Base-by-base conservation (phyloP, 1,140 invertebrate species). In the Parapsyche elsis region DNA sequence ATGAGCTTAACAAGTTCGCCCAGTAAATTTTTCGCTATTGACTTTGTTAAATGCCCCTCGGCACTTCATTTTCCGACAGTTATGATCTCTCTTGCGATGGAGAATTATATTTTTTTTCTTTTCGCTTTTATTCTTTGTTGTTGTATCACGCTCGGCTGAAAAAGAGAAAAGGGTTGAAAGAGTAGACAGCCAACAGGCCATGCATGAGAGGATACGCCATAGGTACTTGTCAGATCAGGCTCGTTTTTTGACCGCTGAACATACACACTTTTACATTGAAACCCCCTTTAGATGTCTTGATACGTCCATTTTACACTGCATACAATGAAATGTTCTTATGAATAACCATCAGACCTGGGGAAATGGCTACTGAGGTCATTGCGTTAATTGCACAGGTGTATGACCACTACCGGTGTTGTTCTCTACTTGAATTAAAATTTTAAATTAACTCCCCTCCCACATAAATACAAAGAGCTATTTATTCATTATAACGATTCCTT, bases 81-180 rank as follows among this genome's bases (percentile, higher is more conserved):
- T 57, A 57, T 57, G 53, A n/a, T 57, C 10, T 21, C 53, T 16
- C 19, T n/a, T 57, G 14, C 10, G 53, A 57, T 21, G 53, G 53
- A 10, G 19, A 38, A 38, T 57, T 57, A 57, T 49, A 49, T 57
- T n/a, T 57, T 57, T 10, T 10, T 57, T 38, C 7, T 38, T 38
- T 1, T 38, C 2, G 1, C 7, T 38, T 38, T 38, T 38, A 38
- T 38, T 10, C 19, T 57, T 57, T 16, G 53, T 16, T 57, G 53
- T 57, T n/a, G 14, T 16, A 57, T 57, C 53, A 57, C 53, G 53
- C 53, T 57, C 19, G 14, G 53, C 19, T 57, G 53, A 57, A 16
- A 57, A 16, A 57, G 19, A 57, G 53, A 57, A 57, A 57, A 57
- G 53, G 53, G 53, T 57, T 57, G 19, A 57, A 57, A 57, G 53